Evolutionary conservation across 2,797 vertebrate species (phyloP).

Genomic region (Manis pentadactyla): DNA sequence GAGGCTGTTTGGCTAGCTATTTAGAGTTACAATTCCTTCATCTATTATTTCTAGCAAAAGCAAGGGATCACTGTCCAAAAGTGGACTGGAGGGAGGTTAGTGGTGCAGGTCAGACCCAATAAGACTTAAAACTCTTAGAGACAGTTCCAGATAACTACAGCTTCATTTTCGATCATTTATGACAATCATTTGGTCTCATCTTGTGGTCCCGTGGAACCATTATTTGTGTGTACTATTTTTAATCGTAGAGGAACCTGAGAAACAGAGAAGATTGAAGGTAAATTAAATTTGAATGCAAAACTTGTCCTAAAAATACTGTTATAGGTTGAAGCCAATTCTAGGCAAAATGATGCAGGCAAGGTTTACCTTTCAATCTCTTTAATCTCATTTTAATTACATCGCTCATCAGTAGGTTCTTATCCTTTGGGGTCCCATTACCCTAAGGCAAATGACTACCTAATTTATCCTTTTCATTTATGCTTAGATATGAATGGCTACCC

Average conservation of each 20-base stretch:
- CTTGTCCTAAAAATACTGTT: neutral
- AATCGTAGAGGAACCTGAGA: neutral
- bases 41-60: neutral
- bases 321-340: neutral
- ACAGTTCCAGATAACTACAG: neutral
- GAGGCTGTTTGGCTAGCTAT: neutral
- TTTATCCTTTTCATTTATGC: neutral
- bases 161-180: constrained; percentile 10
- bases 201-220: neutral
- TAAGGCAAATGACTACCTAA: neutral
- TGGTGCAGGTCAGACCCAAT: neutral
- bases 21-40: neutral
- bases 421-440: neutral
- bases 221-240: neutral
- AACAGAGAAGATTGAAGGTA: constrained; percentile 20
- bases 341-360: neutral
- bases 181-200: constrained; percentile 6
- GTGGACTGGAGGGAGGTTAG: neutral
- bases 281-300: constrained; percentile 35
- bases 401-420: neutral
- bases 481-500: neutral
- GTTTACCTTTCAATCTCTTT: neutral
- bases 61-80: neutral
- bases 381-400: neutral
- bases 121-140: neutral